These are phyloP conservation scores for Hoplias malabaricus DNA, from an alignment of 2,113 vertebrate genomes.

Conservation along the genomic window DNA sequence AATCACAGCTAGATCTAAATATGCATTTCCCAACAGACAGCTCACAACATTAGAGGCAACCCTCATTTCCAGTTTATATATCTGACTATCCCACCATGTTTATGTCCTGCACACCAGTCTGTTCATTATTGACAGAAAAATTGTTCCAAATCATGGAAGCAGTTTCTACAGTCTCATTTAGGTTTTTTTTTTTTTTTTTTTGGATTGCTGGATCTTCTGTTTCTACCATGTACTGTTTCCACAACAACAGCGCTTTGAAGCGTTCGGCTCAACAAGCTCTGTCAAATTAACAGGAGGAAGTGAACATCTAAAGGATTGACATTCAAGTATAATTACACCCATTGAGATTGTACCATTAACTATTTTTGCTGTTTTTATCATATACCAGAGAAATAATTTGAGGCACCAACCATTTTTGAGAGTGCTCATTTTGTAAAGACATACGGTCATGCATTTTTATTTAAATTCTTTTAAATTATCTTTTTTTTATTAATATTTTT, in stretches of 20 bases:
- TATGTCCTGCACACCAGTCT: too few relatives aligned
- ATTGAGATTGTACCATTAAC: background rate
- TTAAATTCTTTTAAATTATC: too few relatives aligned
- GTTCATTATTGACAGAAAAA: background rate
- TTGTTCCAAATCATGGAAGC: background rate
- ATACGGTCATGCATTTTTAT: too few relatives aligned
- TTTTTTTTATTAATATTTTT: too few relatives aligned
- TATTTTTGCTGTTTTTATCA: background rate
- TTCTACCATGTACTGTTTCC: background rate
- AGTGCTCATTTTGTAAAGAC: background rate
- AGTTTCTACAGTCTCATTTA: background rate
- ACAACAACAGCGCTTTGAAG: background rate
- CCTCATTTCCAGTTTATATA: too few relatives aligned
- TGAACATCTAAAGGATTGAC: constrained; percentile 10
- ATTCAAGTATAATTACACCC: background rate
- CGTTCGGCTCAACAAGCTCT: background rate
- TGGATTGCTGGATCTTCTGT: background rate
- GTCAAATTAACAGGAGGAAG: background rate
- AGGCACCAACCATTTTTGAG: background rate
- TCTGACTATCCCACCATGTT: too few relatives aligned
- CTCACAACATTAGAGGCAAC: too few relatives aligned
- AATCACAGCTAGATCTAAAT: too few relatives aligned
- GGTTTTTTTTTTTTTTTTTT: background rate
- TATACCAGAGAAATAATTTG: background rate
- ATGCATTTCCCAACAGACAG: too few relatives aligned